Evolutionary conservation across 92 coral and sea anemone species (phyloP), one percentile per base, ranked within the genome.

Genomic region (Ricordea florida): DNA sequence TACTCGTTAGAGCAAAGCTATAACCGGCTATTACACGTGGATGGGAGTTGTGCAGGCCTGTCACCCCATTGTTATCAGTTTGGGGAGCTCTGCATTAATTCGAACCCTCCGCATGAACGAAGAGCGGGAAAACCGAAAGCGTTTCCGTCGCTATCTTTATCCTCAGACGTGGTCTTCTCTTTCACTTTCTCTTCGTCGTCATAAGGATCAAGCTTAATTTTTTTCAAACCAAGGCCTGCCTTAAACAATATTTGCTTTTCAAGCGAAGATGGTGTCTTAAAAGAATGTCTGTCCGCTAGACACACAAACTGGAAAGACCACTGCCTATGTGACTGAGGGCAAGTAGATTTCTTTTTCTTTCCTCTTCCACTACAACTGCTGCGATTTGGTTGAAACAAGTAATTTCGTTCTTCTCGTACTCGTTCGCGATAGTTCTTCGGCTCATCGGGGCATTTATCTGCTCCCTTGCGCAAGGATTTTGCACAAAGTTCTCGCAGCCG

Each of bases 151-250:
- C 57, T 57, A 16, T 72, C 86, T 31, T 47, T 49, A 10, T 40
- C 73, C 56, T 81, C 92, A 14, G 89, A 87, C 4, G 51, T 62
- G 3, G 79, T 41, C 57, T 84, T 84, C 2, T 67, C 57, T 20
- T 41, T 74, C 40, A 79, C 90, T 1, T 61, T 70, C 32, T 71
- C 51, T 76, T 90, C 89, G 36, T 81, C 59, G 55, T 90, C 91
- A 8, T 90, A 69, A 29, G 40, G 46, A 32, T 80, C 79, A 2
- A 85, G 55, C 68, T 80, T 81, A 51, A 90, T 90, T 38, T 85
- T 90, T 57, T 81, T 85, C 52, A 70, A 16, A 7, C 88, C 91
- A 51, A 81, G 62, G 1, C 89, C 91, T 14, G 86, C 96, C 21
- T 76, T 70, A 37, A 16, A 57, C 36, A 81, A 78, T 2, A 62